phyloP scores from a whole-genome alignment of 2,888 invertebrate genomes.

The Macrosoma leucophasiata region DNA sequence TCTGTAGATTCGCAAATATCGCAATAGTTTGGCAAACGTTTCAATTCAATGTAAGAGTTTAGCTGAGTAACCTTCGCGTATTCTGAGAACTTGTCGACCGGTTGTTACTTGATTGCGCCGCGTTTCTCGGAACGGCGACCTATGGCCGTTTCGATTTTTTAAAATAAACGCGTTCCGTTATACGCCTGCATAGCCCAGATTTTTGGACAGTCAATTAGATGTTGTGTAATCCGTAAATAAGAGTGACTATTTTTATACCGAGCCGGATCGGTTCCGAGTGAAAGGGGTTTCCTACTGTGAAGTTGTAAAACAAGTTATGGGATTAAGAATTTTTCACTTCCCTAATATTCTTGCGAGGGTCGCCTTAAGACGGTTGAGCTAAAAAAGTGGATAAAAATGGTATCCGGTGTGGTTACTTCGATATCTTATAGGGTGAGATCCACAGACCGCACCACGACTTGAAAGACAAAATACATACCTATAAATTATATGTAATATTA shows the following conservation, averaged over 20 bases:
- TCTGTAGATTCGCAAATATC: too few species aligned
- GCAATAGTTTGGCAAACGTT: slow-evolving; percentile 53
- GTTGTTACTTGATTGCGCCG: slow-evolving; percentile 36
- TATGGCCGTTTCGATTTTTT: slow-evolving; percentile 57
- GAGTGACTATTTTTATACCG: slow-evolving; percentile 52
- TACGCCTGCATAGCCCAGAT: slow-evolving; percentile 42
- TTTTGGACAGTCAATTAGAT: slow-evolving; percentile 53
- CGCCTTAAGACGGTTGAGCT: too few species aligned
- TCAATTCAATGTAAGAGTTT: slow-evolving; percentile 50
- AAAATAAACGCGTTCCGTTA: slow-evolving; percentile 65
- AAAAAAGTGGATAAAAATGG: too few species aligned
- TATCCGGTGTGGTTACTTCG: too few species aligned
- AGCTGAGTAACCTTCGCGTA: slow-evolving; percentile 57
- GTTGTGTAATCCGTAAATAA: slow-evolving; percentile 57
- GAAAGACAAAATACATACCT: too few species aligned
- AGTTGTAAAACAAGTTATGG: slow-evolving; percentile 42
- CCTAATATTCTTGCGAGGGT: too few species aligned
- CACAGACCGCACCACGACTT: too few species aligned
- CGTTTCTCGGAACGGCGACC: slow-evolving; percentile 53
- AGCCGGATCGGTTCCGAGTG: slow-evolving; percentile 49
- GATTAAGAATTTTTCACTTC: slow-evolving; percentile 27
- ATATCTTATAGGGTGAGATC: too few species aligned
- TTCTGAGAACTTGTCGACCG: slow-evolving; percentile 60
- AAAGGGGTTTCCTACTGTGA: slow-evolving; percentile 60
- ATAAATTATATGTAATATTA: too few species aligned